Evolutionary conservation across 2,113 vertebrate species (phyloP), one percentile per base, ranked within the genome.

Genomic region (Lucifuga dentata): DNA sequence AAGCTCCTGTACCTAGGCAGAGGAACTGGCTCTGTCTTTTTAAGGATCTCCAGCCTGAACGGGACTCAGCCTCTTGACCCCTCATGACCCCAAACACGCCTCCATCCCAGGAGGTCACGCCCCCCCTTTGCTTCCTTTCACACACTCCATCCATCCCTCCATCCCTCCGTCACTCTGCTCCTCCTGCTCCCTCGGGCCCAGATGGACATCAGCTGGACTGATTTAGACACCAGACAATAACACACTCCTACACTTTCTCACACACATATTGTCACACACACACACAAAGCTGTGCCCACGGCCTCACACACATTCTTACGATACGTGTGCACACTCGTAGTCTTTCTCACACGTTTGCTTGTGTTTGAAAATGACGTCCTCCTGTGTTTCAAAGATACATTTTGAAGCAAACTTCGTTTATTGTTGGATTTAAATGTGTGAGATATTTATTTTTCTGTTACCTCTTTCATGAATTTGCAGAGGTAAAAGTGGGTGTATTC

Each of bases 201-300:
- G 88, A 90, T 85, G 82, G 82, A 77, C 82, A 70, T 88, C 83
- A 80, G 81, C 83, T 80, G 68, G 71, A 36, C 52, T 62, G 73
- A 61, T 77, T 75, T 41, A 68, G 48, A 74, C 15, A 7, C 20
- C 21, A 71, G 66, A 86, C 81, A 78, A 72, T 78, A 70, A 72
- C 68, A 73, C 67, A 63, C 76, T 62, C 53, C 43, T 44, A 58
- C 36, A 49, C 50, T 63, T 61, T 71, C 62, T 50, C 63, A 58
- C 75, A 76, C 68, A 35, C 39, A 72, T 43, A 61, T 56, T 65
- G 65, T 73, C 23, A 23, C 52, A 40, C 35, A n/a, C 48, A n/a
- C 43, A 56, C 66, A 73, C 40, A 59, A 49, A 68, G 50, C 46
- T 39, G 17, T 56, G 36, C 6, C 7, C 41, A 50, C 40, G 48